Evolutionary conservation across 2,113 vertebrate species (phyloP), one percentile per base, ranked within the genome.

Genomic region (Chrysochloris asiatica): DNA sequence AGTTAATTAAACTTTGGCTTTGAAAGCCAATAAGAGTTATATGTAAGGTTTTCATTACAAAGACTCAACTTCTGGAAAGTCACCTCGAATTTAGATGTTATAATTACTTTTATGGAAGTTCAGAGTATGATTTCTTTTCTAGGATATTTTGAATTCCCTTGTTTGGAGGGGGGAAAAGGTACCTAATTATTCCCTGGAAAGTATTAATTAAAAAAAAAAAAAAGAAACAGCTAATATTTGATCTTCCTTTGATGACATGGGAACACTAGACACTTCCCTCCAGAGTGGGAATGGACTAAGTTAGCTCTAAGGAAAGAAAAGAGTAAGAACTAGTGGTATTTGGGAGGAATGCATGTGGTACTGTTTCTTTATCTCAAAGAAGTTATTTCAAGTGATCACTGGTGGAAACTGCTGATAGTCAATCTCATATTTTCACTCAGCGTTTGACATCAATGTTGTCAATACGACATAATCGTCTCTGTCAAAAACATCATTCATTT

Each of bases 171-270:
- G 17, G 30, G 77, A 36, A 90, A 92, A n/a, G 94, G 95, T 95
- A 63, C 86, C 84, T 97, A 96, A 97, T 88, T 86, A 94, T 90
- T 85, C 69, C 94, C 97, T 98, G 97, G 96, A 97, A 98, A 83
- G 24, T 33, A 96, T 97, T 96, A 97, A 94, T 94, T 97, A 95
- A 9, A 93, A 96, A 95, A 96, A 95, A 96, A 96, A 81, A 94
- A 93, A 79, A 91, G 89, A 94, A 97, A 95, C 54, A 95, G 95
- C 26, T 4, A 94, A 72, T 95, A 95, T 96, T 98, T 97, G 95
- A 97, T 97, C 94, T 78, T 96, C 93, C 71, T 97, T 96, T 96
- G 97, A 98, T 97, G 92, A 97, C 97, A 95, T 96, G 97, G 94
- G 96, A 97, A 97, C 94, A 96, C 92, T 94, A 95, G 90, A 93